Percentiles rank a stretch among this genome's conserved stretches.
These are phyloP conservation scores for Channa maculata DNA, from an alignment of 2,113 vertebrate species.

Conservation along the genomic window DNA sequence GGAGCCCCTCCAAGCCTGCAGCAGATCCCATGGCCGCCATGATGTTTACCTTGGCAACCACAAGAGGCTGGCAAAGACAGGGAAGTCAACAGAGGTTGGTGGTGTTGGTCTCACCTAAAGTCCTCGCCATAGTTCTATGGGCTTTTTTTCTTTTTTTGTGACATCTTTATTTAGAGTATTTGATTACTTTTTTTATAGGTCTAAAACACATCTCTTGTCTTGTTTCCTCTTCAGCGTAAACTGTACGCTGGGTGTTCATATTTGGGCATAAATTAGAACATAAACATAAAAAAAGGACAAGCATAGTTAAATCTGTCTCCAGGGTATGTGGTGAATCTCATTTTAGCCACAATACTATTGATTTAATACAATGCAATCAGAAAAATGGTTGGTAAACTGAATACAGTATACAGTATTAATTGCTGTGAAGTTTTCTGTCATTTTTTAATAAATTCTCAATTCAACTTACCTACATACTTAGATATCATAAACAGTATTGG, in stretches of 20 bases:
- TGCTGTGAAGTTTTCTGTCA: not conserved
- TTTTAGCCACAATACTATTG: not conserved
- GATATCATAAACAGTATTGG: no score
- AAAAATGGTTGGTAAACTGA: no score
- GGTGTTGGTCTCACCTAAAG: constrained; percentile 24
- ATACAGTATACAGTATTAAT: not conserved
- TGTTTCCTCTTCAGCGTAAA: not conserved
- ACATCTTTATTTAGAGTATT: not conserved
- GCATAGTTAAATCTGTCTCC: not conserved
- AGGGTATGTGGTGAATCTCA: not conserved
- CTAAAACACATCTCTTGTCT: not conserved
- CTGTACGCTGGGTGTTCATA: not conserved
- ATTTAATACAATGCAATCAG: no score
- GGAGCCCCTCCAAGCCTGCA: constrained; percentile 41
- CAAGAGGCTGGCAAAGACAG: constrained; percentile 15
- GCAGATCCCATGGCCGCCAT: constrained; percentile 41
- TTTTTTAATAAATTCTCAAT: no score
- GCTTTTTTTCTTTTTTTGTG: not conserved
- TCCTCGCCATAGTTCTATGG: no score
- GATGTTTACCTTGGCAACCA: constrained; percentile 49
- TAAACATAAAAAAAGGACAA: not conserved
- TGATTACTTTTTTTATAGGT: not conserved
- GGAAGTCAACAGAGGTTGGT: constrained; percentile 9
- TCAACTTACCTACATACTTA: no score
- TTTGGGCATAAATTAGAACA: not conserved